These are phyloP conservation scores for Platygyra sinensis DNA, from an alignment of 64 coral and sea anemone genomes.

Conservation along the genomic window DNA sequence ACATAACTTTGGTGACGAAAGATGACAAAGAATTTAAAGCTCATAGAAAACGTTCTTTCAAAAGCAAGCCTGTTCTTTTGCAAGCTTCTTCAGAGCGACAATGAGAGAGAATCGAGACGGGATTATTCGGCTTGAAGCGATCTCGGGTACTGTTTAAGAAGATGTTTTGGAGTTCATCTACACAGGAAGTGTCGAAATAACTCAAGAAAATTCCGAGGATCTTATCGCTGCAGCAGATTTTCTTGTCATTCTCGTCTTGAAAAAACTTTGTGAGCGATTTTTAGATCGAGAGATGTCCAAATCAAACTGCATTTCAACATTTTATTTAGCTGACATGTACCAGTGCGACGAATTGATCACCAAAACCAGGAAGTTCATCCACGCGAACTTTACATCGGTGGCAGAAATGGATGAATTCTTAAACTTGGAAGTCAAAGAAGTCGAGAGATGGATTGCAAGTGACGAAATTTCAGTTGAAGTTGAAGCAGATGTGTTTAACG, in stretches of 20 bases:
- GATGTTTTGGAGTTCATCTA: conserved; percentile 47
- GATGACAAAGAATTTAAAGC: too few species aligned
- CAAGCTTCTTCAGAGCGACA: conserved; percentile 25
- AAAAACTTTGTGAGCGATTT: too few species aligned
- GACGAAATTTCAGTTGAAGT: conserved; percentile 19
- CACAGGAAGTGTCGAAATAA: too few species aligned
- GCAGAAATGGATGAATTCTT: conserved; percentile 11
- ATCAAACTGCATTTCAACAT: conserved; percentile 38
- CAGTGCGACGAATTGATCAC: too few species aligned
- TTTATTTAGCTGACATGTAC: too few species aligned
- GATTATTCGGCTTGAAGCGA: conserved; percentile 13
- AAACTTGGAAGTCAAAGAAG: conserved; percentile 15
- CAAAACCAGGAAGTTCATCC: conserved; percentile 12
- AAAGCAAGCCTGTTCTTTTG: too few species aligned
- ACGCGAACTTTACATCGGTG: conserved; percentile 19
- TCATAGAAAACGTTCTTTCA: too few species aligned
- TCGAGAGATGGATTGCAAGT: conserved; percentile 4
- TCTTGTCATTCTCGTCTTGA: too few species aligned
- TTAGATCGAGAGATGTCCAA: too few species aligned
- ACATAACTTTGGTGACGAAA: too few species aligned
- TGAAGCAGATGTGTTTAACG: conserved; percentile 46
- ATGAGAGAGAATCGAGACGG: conserved; percentile 35
- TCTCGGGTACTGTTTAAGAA: conserved; percentile 19
- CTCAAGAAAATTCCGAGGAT: too few species aligned
- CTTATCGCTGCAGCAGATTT: too few species aligned